Conservation (phyloP, 2,888 invertebrate species). For the Nephrotoma appendiculata region DNA sequence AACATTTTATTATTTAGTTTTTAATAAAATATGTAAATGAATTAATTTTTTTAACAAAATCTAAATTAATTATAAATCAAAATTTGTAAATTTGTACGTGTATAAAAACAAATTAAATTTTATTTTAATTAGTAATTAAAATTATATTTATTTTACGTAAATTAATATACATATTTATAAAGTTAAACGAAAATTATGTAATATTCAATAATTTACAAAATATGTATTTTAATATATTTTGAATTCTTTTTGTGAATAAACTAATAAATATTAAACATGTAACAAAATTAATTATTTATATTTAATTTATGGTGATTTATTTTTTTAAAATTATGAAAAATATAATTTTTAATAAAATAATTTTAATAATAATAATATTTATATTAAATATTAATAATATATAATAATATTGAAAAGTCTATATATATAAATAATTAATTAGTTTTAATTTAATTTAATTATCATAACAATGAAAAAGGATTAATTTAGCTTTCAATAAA, state of each 20-base stretch:
- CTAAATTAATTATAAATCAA: background rate
- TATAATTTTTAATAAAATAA: background rate
- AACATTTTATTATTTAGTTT: background rate
- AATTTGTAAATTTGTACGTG: background rate
- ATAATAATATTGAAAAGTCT: background rate
- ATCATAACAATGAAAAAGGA: background rate
- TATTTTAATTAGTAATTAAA: background rate
- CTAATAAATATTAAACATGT: background rate
- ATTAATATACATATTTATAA: background rate
- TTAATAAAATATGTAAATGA: background rate
- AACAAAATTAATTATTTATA: background rate
- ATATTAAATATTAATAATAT: background rate
- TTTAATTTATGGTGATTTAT: background rate
- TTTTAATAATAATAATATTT: background rate
- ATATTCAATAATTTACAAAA: background rate
- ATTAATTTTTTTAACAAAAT: background rate
- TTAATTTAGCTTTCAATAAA: background rate
- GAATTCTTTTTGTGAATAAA: background rate
- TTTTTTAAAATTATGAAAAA: background rate
- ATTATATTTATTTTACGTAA: background rate
- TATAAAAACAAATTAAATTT: background rate
- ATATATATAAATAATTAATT: background rate
- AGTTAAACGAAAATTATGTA: background rate
- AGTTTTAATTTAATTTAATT: background rate
- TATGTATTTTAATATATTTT: background rate